Evolutionary conservation across 1,140 invertebrate species (phyloP), one percentile per base, ranked within the genome.

Genomic region (Laodelphax striatellus): DNA sequence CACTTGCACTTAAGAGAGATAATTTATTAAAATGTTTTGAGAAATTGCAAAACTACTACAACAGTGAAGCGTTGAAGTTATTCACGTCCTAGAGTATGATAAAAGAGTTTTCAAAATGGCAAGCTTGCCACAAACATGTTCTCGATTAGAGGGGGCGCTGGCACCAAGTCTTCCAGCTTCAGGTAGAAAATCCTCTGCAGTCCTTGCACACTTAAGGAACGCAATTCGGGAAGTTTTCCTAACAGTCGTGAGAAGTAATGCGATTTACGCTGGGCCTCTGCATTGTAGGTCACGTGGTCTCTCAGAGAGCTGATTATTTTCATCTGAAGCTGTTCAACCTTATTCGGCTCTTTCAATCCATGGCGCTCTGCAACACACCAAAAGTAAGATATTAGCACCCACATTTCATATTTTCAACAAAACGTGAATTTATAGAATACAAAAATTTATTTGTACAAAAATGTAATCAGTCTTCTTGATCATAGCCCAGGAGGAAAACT

Each of bases 271-370:
- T 91, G 88, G n/a, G 85, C 92, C 70, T 88, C 92, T 55, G 84
- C 83, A 72, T 93, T 92, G 76, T 94, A 94, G 9, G 92, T 95
- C 68, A 95, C 92, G 77, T 97, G 94, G 68, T 97, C 94, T 10
- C 91, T 81, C 11, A 98, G 76, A 52, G 92, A 92, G 56, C 88
- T 86, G 62, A 97, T 95, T 66, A 97, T 92, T 73, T 94, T 94
- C 89, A 92, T 93, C 72, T 97, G 93, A 9, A 97, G 75, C 67
- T 92, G 90, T 71, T 97, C 93, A 63, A 97, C 91, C 68, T 89
- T 86, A 66, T 90, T 84, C 0, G 92, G 89, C 69, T 97, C 94
- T 69, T 90, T 87, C 58, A 97, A 75, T 16, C 93, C 93, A 68
- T 95, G 92, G 24, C 94, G 83, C 71, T 95, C 94, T 97, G 81